Conservation (phyloP, 2,797 vertebrate species). For the Coendou prehensilis region DNA sequence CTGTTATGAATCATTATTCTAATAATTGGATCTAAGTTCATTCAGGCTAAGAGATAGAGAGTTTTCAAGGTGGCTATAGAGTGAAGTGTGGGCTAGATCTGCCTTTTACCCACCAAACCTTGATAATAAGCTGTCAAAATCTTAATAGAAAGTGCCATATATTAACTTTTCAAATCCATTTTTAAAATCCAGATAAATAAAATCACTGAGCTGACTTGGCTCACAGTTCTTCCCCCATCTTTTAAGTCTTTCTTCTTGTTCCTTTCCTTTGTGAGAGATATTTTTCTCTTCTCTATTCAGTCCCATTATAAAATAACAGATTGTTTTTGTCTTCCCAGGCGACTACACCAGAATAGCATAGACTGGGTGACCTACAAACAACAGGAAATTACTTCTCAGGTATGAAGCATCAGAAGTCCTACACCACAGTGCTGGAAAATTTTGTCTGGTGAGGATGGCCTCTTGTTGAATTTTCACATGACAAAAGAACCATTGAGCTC, state of each 20-base stretch:
- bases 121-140: conserved; percentile 26
- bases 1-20: conserved; percentile 8
- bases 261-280: not conserved
- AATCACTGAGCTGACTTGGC: not conserved
- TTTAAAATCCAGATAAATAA: conserved; percentile 23
- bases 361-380: not conserved
- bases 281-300: not conserved
- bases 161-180: conserved; percentile 19
- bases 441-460: not conserved
- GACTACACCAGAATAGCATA: not conserved
- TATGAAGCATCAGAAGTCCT: not conserved
- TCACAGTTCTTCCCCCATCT: not conserved
- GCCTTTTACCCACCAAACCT: not conserved
- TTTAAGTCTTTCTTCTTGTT: not conserved
- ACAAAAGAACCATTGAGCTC: not conserved
- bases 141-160: conserved; percentile 9
- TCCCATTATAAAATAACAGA: not conserved
- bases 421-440: not conserved
- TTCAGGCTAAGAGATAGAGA: not conserved
- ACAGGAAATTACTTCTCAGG: not conserved
- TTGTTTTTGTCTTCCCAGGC: not conserved
- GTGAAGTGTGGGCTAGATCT: not conserved
- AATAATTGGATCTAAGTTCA: conserved; percentile 34
- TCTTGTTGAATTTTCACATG: not conserved
- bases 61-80: not conserved